phyloP scores from a whole-genome alignment of 1,140 invertebrate genomes.

The Caenorhabditis briggsae region DNA sequence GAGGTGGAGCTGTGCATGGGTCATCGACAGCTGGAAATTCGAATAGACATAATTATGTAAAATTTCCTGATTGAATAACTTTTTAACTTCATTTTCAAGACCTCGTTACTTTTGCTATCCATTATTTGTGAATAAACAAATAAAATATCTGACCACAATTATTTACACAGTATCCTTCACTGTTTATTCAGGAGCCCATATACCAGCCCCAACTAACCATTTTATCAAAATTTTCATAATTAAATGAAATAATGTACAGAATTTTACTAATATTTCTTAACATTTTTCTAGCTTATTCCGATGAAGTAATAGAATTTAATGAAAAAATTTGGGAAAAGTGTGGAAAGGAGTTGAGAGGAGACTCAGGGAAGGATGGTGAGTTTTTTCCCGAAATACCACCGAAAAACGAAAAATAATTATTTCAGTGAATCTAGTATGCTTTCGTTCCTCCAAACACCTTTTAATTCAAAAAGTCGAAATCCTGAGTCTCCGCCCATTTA shows the following conservation, averaged over 20 bases:
- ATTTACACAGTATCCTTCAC: too few relatives aligned
- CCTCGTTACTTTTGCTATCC: too few relatives aligned
- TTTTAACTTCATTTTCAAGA: too few relatives aligned
- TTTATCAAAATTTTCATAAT: too few relatives aligned
- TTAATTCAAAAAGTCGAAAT: slow-evolving; percentile 61
- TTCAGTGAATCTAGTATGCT: slow-evolving; percentile 4
- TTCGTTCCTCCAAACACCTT: not conserved
- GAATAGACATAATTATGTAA: not conserved
- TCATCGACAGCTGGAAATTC: slow-evolving; percentile 66
- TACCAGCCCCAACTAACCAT: too few relatives aligned
- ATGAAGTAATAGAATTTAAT: not conserved
- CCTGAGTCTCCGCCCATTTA: slow-evolving; percentile 48
- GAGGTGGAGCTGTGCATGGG: slow-evolving; percentile 67
- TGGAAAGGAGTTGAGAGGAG: not conserved
- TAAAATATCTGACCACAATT: too few relatives aligned
- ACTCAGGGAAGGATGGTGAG: not conserved
- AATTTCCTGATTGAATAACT: too few relatives aligned
- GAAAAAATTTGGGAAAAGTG: slow-evolving; percentile 62
- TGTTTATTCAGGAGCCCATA: too few relatives aligned
- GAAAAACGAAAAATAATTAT: not conserved
- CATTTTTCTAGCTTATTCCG: not conserved
- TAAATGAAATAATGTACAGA: too few relatives aligned
- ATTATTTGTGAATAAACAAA: too few relatives aligned
- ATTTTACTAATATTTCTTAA: not conserved
- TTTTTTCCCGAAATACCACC: too few relatives aligned